Conservation (phyloP, 2,888 invertebrate genomes). For the Malacosoma neustria region DNA sequence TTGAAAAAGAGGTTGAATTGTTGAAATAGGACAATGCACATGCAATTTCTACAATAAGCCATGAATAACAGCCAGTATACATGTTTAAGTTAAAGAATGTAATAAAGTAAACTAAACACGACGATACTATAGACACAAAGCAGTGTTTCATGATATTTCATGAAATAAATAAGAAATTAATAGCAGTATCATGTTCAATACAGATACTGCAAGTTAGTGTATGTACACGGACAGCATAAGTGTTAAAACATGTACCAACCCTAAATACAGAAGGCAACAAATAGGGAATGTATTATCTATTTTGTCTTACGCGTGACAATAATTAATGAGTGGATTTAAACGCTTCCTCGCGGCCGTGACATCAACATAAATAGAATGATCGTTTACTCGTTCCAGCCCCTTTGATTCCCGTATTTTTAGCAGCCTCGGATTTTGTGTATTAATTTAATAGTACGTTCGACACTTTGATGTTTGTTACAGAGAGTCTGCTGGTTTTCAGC, state of each 20-base stretch:
- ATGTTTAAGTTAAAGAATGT: no score
- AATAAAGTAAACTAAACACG: no score
- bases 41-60: no score
- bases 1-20: no score
- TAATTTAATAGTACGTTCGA: slow-evolving; percentile 60
- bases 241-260: not conserved
- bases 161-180: no score
- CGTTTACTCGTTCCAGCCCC: slow-evolving; percentile 58
- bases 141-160: no score
- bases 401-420: slow-evolving; percentile 73
- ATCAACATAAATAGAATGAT: slow-evolving; percentile 74
- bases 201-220: no score
- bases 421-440: slow-evolving; percentile 60
- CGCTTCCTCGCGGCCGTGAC: slow-evolving; percentile 76
- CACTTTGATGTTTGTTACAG: slow-evolving; percentile 69
- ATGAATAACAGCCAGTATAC: no score
- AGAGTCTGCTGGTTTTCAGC: slow-evolving; percentile 63
- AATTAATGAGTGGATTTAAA: slow-evolving; percentile 75
- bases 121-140: no score
- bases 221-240: no score
- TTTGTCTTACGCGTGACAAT: slow-evolving; percentile 71
- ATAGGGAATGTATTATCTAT: slow-evolving; percentile 72
- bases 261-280: slow-evolving; percentile 49
- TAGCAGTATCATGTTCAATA: no score
- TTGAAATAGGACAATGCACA: no score